Evolutionary conservation across 2,888 invertebrate genomes (phyloP), one percentile per base, ranked within the genome.

Genomic region (Esperia sulphurella): DNA sequence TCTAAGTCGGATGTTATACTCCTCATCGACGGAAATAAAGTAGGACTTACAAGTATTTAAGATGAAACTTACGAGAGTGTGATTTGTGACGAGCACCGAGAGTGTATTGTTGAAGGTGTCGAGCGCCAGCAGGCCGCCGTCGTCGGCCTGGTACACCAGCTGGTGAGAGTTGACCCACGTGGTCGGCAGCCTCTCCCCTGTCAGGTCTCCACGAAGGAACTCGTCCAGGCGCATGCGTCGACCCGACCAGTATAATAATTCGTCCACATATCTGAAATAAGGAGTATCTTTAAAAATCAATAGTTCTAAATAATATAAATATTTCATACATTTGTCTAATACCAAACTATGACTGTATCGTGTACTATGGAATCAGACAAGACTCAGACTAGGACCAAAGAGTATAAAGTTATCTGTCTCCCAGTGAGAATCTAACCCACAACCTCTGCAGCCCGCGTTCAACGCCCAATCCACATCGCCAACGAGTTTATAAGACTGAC

Each of bases 221-320:
- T 96, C 95, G 89, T 95, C 95, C 65, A 96, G 90, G 55, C 95
- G 94, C 93, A 96, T 95, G 59, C 96, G 93, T 62, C 94, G 93
- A 53, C 96, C 96, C 69, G 95, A 95, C 96, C 96, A 96, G 84
- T 96, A 96, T 57, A 96, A 91, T 65, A 96, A 91, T 87, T 96
- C 96, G 91, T 96, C 96, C 79, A 96, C 96, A 91, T 96, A 96
- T 72, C 94, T 94, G 75, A 1, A 40, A 30, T 12, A 41, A 41
- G 1, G 8, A 21, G 21, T 5, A 3, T 21, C 7, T 31, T 8
- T 31, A 9, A 8, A 41, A 21, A 21, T 5, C 21, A 21, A 21
- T 21, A 21, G 21, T 21, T 21, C 2, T 2, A 21, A 21, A 21
- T 21, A 21, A 21, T 21, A 5, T 21, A 21, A 3, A 21, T 21